Conservation (phyloP, 1,140 invertebrate genomes). For the Bombus ignitus region DNA sequence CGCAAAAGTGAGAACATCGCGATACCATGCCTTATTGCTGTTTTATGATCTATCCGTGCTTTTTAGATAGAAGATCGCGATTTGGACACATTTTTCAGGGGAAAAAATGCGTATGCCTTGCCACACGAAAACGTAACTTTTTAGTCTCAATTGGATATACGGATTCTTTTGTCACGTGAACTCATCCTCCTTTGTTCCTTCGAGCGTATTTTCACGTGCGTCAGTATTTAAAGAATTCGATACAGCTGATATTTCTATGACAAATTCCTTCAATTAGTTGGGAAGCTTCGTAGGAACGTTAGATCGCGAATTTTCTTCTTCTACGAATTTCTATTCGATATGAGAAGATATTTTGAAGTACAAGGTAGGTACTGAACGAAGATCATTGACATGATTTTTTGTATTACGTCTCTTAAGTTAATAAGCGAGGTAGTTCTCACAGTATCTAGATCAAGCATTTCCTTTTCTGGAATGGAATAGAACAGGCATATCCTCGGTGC, state of each 20-base stretch:
- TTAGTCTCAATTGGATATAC: background rate
- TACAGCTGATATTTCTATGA: background rate
- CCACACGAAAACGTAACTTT: background rate
- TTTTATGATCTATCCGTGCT: background rate
- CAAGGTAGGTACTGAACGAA: background rate
- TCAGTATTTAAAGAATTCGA: background rate
- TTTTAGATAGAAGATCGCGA: background rate
- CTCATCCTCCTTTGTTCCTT: constrained; percentile 13
- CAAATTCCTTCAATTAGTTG: background rate
- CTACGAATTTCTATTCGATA: background rate
- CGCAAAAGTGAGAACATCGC: background rate
- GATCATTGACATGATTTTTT: background rate
- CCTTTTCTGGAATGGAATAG: background rate
- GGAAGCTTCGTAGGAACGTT: background rate
- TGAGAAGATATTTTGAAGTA: background rate
- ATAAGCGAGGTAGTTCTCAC: background rate
- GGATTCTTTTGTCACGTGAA: constrained; percentile 6
- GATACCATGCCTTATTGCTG: background rate
- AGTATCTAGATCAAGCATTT: background rate
- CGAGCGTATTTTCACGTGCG: background rate
- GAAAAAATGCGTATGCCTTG: background rate
- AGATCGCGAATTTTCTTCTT: background rate
- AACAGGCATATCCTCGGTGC: background rate
- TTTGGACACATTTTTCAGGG: constrained; percentile 12
- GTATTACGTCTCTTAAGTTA: background rate